Base-by-base conservation (phyloP, 2,113 vertebrate species). In the Oxyura jamaicensis region DNA sequence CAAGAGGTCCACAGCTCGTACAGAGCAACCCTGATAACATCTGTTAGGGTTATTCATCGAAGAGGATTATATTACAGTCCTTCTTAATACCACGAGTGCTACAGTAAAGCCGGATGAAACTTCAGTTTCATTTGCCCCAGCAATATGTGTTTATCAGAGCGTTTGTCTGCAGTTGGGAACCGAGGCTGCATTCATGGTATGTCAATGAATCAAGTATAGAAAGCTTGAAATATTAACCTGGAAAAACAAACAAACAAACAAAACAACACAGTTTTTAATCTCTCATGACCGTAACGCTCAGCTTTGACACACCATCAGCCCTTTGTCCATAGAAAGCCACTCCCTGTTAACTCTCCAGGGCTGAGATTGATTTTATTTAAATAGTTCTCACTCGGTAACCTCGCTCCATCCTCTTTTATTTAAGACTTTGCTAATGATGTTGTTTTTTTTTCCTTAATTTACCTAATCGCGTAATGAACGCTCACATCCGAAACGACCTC, bases 1-100 rank as follows among this genome's bases (percentile, higher is more conserved):
- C 71, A 67, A 97, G 88, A 97, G 91, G 96, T 96, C 96, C 96
- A 75, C 41, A 31, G 91, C 88, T 73, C 65, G 0, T 74, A 84
- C 71, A 42, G 75, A 94, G 92, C 88, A 92, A 90, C 80, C 88
- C 95, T 74, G 87, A 94, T 97, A 97, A 88, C 68, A 95, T 97
- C 97, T 97, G 94, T 93, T 73, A 93, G 91, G 94, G 92, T 95
- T 95, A 86, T 94, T 96, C 95, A 87, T 50, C 63, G 90, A 94
- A 96, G 94, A 94, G 90, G 97, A 96, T 97, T 97, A 88, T 92
- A 88, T 96, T 96, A 88, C 97, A 95, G 91, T 95, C 96, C 93
- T 88, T 67, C 74, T 75, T 97, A 95, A 96, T 96, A 73, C 95
- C 84, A 65, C 41, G 33, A 93, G 96, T 55, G 92, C 93, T 93